phyloP scores from a whole-genome alignment of 2,797 vertebrate species.

The Orestias chungarensis region DNA sequence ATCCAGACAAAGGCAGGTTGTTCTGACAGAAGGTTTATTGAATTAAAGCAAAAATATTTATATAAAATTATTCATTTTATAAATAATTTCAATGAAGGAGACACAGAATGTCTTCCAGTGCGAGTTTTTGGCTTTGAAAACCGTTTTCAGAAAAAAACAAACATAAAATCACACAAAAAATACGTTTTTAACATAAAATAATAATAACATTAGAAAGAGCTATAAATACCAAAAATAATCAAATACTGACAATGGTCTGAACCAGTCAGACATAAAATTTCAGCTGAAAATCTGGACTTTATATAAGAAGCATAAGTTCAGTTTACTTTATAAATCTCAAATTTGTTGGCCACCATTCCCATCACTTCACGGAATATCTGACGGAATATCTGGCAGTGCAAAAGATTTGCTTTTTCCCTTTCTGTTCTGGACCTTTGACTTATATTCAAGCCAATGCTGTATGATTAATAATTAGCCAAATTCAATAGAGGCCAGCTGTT shows the following conservation, averaged over 20 bases:
- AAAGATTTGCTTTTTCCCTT: slow-evolving; percentile 25
- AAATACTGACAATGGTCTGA: slow-evolving; percentile 73
- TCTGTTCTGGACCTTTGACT: slow-evolving; percentile 24
- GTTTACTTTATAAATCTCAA: slow-evolving; percentile 27
- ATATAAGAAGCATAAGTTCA: slow-evolving; percentile 42
- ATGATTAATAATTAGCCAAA: slow-evolving; percentile 23
- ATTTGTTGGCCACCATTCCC: slow-evolving; percentile 28
- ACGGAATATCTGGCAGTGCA: slow-evolving; percentile 21
- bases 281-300: slow-evolving; percentile 38
- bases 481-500: slow-evolving; percentile 38
- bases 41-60: slow-evolving; percentile 47
- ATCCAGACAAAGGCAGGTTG: neutral
- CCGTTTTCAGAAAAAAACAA: slow-evolving; percentile 67
- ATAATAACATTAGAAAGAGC: slow-evolving; percentile 60
- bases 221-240: slow-evolving; percentile 72
- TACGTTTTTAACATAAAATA: slow-evolving; percentile 60
- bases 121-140: slow-evolving; percentile 65
- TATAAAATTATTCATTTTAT: slow-evolving; percentile 25
- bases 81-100: slow-evolving; percentile 75
- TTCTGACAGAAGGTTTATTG: slow-evolving; percentile 71
- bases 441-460: slow-evolving; percentile 28
- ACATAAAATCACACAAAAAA: slow-evolving; percentile 67
- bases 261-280: slow-evolving; percentile 75
- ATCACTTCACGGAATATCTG: slow-evolving; percentile 57
- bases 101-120: slow-evolving; percentile 75